A percentile compares a stretch with the other conserved stretches of the same genome.
These are phyloP conservation scores for Toxotes chatareus DNA, from an alignment of 2,113 vertebrate genomes.

Conservation along the genomic window DNA sequence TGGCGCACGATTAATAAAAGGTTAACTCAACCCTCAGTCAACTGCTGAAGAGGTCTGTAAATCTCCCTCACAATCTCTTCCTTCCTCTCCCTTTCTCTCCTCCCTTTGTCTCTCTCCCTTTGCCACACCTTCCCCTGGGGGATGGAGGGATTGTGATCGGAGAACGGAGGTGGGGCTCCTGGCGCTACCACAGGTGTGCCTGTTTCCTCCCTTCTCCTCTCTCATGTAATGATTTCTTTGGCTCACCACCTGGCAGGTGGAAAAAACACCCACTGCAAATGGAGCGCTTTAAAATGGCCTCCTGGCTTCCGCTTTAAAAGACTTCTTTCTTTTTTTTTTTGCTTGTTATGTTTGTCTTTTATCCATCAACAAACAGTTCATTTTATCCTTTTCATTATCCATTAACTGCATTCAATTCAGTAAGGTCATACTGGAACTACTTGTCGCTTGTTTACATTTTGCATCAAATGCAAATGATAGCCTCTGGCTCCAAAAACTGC, in stretches of 20 bases:
- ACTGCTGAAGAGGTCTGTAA: constrained; percentile 71
- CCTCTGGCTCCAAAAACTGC: constrained; percentile 9
- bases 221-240: constrained; percentile 78
- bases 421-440: constrained; percentile 27
- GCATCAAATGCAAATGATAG: constrained; percentile 66
- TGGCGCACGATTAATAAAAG: constrained; percentile 77
- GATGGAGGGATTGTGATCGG: constrained; percentile 77
- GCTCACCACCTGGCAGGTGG: constrained; percentile 80
- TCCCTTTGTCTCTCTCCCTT: constrained; percentile 77
- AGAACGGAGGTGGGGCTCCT: constrained; percentile 75
- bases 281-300: constrained; percentile 58
- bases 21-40: constrained; percentile 70
- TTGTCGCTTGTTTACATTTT: constrained; percentile 58
- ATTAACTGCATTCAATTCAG: constrained; percentile 23
- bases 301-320: constrained; percentile 53
- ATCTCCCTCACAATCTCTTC: constrained; percentile 80
- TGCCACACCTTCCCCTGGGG: constrained; percentile 81
- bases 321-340: constrained; percentile 24
- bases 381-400: constrained; percentile 43
- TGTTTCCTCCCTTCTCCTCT: constrained; percentile 74
- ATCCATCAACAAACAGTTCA: constrained; percentile 54
- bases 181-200: constrained; percentile 80
- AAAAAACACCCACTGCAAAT: constrained; percentile 71
- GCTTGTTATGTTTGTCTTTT: constrained; percentile 38
- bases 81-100: constrained; percentile 81